phyloP scores from a whole-genome alignment of 1,140 invertebrate genomes.

The Drosophila insularis region DNA sequence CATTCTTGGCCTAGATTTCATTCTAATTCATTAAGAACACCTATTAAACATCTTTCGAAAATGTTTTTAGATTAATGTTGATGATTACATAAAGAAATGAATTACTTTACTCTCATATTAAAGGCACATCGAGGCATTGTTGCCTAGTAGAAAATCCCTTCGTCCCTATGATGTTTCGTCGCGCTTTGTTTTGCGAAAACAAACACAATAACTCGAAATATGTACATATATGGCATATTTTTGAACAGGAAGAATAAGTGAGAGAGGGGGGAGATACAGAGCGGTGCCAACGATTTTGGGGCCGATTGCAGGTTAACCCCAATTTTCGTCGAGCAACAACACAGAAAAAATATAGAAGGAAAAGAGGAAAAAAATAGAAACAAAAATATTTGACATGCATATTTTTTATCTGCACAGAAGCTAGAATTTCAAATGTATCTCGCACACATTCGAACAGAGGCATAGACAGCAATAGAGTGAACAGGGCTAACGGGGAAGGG shows the following conservation, averaged over 20 bases:
- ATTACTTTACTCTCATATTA: background rate
- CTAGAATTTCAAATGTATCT: constrained; percentile 76
- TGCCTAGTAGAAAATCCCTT: background rate
- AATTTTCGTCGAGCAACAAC: constrained; percentile 52
- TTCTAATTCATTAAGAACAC: no score
- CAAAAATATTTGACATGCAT: constrained; percentile 70
- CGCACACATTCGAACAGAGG: constrained; percentile 23
- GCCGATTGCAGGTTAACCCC: constrained; percentile 66
- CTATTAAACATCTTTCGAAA: no score
- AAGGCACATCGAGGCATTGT: background rate
- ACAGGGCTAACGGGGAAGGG: background rate
- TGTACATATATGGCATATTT: constrained; percentile 30
- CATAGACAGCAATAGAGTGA: background rate
- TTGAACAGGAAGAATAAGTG: background rate
- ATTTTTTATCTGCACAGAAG: constrained; percentile 70
- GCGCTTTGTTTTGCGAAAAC: background rate
- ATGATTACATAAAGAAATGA: background rate
- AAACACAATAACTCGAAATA: constrained; percentile 32
- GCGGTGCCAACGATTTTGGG: constrained; percentile 28
- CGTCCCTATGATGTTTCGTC: background rate
- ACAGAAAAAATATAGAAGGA: background rate
- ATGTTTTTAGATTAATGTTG: background rate
- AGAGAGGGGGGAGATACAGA: background rate
- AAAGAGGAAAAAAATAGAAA: background rate
- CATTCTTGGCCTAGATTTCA: no score